Base-by-base conservation (phyloP, 2,888 invertebrate genomes). In the Belgica antarctica region DNA sequence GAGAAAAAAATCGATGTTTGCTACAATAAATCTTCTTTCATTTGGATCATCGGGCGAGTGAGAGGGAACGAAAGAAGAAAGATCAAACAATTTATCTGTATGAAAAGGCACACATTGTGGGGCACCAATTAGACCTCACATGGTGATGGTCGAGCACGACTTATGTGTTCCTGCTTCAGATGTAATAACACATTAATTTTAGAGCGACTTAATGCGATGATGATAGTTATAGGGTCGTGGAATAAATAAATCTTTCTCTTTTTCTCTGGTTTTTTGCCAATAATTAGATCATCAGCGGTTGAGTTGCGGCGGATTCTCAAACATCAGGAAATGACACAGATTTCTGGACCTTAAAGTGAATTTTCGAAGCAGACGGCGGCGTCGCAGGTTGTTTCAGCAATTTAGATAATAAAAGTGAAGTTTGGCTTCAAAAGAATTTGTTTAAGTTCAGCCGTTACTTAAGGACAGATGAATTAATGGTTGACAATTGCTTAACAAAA, bases 71-170 rank as follows among this genome's bases (percentile, higher is more conserved):
- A 19, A 12, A 22, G 17, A 15, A 17, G 19, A 41, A 46, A 65
- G 46, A 46, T 65, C 65, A 65, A 41, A 36, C 62, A 62, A 24
- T 19, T 27, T 19, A 12, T 19, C 25, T 59, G 25, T 24, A 27
- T 59, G 27, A 24, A 15, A 59, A 52, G 52, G 52, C 52, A 52
- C 27, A 28, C 31, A 52, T 69, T 59, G 31, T 34, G 52, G 28
- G 46, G 68, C n/a, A 19, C 61, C 70, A 70, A 70, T 70, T 70
- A 70, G 70, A 70, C 70, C 70, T 36, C 70, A 70, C 70, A 70
- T 70, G 70, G 61, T 12, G 70, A 59, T 19, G 19, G 59, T 19
- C 59, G 25, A 25, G 59, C 59, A 59, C 59, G 59, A 59, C 59
- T 59, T 59, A 17, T 62, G 34, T 36, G 36, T 61, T 61, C 61